phyloP scores from a whole-genome alignment of 23 tunicate genomes.

The Halocynthia aurantium region DNA sequence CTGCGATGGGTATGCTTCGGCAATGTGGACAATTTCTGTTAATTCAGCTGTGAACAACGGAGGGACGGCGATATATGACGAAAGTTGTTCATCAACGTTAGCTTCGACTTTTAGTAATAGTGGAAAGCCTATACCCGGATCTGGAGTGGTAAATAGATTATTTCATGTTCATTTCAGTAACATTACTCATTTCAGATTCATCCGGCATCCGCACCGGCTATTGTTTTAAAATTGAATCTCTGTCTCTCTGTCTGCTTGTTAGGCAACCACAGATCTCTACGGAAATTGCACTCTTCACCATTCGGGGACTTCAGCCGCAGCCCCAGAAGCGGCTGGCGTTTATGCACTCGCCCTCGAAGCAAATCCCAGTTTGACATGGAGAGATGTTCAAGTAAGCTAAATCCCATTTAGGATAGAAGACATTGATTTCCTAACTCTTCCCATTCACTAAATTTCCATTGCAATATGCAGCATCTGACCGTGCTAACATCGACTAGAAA shows the following conservation, averaged over 20 bases:
- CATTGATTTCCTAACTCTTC: constrained; percentile 1
- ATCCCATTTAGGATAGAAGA: neutral
- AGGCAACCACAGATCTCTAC: constrained; percentile 99
- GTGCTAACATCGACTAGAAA: constrained; percentile 88
- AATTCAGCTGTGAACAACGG: constrained; percentile 99
- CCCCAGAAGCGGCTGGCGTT: constrained; percentile 99
- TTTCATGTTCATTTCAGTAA: neutral
- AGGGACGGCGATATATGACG: constrained; percentile 95
- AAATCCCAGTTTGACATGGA: constrained; percentile 88
- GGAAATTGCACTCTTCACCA: constrained; percentile 95
- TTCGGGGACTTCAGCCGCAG: constrained; percentile 99
- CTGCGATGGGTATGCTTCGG: constrained; percentile 97
- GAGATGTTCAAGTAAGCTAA: constrained; percentile 81
- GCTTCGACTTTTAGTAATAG: constrained; percentile 98
- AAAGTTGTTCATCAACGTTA: constrained; percentile 95
- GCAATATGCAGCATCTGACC: constrained; percentile 67
- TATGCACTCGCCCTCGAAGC: constrained; percentile 98
- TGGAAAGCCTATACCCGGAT: constrained; percentile 58
- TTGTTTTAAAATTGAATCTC: too few relatives aligned
- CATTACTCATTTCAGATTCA: too few relatives aligned
- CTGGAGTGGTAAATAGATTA: constrained; percentile 76
- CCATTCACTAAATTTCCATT: neutral
- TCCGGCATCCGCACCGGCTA: too few relatives aligned
- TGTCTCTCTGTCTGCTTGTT: neutral
- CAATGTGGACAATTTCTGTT: constrained; percentile 99